Evolutionary conservation across 2,888 invertebrate species (phyloP).

Genomic region (Eueremaeus valkanovi): DNA sequence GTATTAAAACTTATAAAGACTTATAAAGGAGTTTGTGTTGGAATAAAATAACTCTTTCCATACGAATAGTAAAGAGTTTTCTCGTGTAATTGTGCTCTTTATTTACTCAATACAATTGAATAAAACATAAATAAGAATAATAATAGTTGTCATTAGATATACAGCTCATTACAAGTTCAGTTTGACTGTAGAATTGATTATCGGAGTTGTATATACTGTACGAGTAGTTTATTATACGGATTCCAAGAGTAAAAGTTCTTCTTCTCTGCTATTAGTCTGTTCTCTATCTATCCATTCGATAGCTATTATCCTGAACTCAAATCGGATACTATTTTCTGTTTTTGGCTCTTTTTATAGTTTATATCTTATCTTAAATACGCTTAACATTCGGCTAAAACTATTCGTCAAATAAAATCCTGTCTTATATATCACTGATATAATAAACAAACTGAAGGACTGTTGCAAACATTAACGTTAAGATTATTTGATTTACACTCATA

Average conservation of each 20-base stretch:
- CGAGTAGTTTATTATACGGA: neutral
- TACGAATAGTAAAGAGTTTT: conserved; percentile 4
- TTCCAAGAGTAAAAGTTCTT: conserved; percentile 9
- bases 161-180: conserved; percentile 16
- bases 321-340: neutral
- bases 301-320: neutral
- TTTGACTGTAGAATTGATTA: neutral
- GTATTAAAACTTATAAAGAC: neutral
- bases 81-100: conserved; percentile 13
- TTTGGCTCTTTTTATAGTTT: neutral
- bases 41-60: conserved; percentile 23
- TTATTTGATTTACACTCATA: no score
- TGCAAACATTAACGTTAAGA: neutral
- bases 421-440: neutral
- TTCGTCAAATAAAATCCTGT: neutral
- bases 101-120: neutral
- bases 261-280: neutral
- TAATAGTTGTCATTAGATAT: conserved; percentile 16
- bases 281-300: neutral
- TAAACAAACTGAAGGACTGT: neutral
- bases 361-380: neutral
- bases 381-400: neutral
- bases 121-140: neutral
- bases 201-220: no score
- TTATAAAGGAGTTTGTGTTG: neutral